Evolutionary conservation across 2,888 invertebrate species (phyloP).

Genomic region (Mechanitis mazaeus): DNA sequence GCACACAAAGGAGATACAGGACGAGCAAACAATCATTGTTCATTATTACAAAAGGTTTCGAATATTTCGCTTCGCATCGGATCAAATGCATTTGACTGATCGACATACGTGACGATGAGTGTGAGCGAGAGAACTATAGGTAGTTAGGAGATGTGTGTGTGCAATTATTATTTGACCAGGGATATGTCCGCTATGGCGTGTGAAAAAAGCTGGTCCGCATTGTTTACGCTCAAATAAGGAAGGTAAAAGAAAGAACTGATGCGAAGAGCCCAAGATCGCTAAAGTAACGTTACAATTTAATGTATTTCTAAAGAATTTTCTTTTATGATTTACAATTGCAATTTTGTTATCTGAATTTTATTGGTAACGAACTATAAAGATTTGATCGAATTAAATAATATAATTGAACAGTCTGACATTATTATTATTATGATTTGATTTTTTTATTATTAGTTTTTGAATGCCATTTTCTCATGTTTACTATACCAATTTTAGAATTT

Average conservation of each 20-base stretch:
- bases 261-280: slow-evolving; percentile 54
- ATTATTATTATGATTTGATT: not conserved
- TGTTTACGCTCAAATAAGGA: slow-evolving; percentile 75
- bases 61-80: slow-evolving; percentile 74
- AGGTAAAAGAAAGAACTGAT: slow-evolving; percentile 62
- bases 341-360: not conserved
- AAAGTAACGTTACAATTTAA: slow-evolving; percentile 60
- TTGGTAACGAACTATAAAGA: not conserved
- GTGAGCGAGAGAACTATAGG: slow-evolving; percentile 49
- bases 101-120: slow-evolving; percentile 58
- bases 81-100: slow-evolving; percentile 69
- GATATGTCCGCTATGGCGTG: slow-evolving; percentile 73
- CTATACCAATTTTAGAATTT: too few relatives aligned
- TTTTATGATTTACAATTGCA: not conserved
- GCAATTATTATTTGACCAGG: slow-evolving; percentile 77
- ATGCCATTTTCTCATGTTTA: too few relatives aligned
- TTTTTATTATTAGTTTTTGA: too few relatives aligned
- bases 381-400: not conserved
- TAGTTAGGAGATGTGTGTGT: slow-evolving; percentile 53
- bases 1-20: slow-evolving; percentile 74
- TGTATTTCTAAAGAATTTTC: slow-evolving; percentile 9
- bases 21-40: slow-evolving; percentile 77
- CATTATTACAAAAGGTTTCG: slow-evolving; percentile 76
- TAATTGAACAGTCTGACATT: not conserved
- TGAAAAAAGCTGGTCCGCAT: slow-evolving; percentile 71